Evolutionary conservation across 2,888 invertebrate genomes (phyloP).

Genomic region (Herminia tarsipennalis): DNA sequence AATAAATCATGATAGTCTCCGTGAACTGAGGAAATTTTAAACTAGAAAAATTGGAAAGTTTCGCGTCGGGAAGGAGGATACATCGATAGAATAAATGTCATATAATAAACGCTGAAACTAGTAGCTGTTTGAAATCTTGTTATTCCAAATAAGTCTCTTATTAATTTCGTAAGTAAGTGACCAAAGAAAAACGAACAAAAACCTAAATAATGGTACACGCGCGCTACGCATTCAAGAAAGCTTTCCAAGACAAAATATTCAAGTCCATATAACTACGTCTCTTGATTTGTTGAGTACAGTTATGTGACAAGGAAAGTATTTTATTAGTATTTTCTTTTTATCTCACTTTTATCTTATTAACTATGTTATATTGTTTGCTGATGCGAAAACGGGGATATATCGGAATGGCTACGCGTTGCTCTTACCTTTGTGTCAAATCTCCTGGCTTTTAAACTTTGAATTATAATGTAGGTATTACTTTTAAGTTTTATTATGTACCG

Average conservation of each 20-base stretch:
- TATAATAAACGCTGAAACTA: no score
- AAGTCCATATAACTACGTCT: slow-evolving; percentile 5
- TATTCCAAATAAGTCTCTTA: not conserved
- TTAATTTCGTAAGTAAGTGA: not conserved
- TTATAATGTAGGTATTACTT: not conserved
- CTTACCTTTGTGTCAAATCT: slow-evolving; percentile 18
- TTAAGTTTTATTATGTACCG: not conserved
- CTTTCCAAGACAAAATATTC: slow-evolving; percentile 6
- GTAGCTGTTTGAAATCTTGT: no score
- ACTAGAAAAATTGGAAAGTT: no score
- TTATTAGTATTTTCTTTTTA: slow-evolving; percentile 35
- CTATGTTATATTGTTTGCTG: slow-evolving; percentile 28
- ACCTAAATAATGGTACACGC: not conserved
- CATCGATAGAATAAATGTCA: no score
- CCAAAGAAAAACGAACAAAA: not conserved
- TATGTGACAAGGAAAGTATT: slow-evolving; percentile 26
- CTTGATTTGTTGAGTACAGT: slow-evolving; percentile 29
- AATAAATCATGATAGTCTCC: no score
- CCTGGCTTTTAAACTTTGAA: not conserved
- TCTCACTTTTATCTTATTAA: slow-evolving; percentile 29
- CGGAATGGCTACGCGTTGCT: slow-evolving; percentile 11
- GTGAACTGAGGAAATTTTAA: no score
- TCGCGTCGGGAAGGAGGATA: no score
- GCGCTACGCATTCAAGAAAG: not conserved
- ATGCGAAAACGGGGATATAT: slow-evolving; percentile 27